Percentiles rank a stretch among this genome's conserved stretches.
phyloP scores from a whole-genome alignment of 2,113 vertebrate species.

The Mormyrus lacerda region DNA sequence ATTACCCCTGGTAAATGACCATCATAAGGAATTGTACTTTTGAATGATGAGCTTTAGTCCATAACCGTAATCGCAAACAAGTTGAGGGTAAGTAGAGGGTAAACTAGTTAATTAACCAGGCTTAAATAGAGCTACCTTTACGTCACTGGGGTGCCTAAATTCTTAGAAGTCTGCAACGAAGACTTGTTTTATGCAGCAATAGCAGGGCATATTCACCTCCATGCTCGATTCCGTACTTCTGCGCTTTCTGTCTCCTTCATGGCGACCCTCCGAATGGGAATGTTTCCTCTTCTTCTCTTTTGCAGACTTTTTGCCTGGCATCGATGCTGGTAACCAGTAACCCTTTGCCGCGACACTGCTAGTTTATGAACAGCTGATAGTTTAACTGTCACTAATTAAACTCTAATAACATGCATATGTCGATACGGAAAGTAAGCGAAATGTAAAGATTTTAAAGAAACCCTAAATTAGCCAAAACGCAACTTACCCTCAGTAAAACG shows the following conservation, averaged over 20 bases:
- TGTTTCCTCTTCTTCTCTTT: slow-evolving; percentile 59
- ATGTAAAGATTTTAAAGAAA: not conserved
- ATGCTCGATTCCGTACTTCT: slow-evolving; percentile 34
- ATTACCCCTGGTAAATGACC: not conserved
- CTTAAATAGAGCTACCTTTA: not conserved
- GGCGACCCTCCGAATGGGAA: slow-evolving; percentile 41
- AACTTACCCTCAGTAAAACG: not conserved
- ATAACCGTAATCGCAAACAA: not conserved
- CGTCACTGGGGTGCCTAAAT: not conserved
- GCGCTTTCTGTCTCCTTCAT: slow-evolving; percentile 39
- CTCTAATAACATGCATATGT: not conserved
- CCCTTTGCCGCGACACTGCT: not conserved
- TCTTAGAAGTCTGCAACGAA: not conserved
- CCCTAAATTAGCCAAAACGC: not conserved
- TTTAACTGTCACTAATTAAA: not conserved
- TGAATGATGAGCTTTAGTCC: not conserved
- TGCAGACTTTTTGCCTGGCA: slow-evolving; percentile 55
- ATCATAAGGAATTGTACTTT: not conserved
- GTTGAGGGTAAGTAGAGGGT: not conserved
- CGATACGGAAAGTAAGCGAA: not conserved
- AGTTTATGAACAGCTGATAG: not conserved
- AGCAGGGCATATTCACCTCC: slow-evolving; percentile 37
- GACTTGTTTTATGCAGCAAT: not conserved
- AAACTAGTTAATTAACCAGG: not conserved
- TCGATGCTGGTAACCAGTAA: slow-evolving; percentile 23